These are phyloP conservation scores for Aspidiotus rigidus DNA, from an alignment of 2,888 invertebrate species.

Conservation along the genomic window DNA sequence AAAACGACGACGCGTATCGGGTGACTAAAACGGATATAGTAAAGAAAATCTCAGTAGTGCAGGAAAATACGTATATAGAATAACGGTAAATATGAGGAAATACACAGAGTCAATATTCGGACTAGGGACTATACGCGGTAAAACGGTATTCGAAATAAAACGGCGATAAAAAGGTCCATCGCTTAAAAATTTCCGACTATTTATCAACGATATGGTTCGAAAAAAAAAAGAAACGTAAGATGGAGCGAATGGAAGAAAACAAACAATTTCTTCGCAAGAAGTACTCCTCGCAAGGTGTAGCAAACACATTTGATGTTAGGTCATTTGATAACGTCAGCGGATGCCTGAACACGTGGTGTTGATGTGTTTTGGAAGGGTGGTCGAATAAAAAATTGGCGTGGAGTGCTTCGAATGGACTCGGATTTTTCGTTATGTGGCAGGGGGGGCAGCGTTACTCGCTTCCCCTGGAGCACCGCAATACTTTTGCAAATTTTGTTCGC, in stretches of 20 bases:
- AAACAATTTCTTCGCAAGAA: constrained; percentile 4
- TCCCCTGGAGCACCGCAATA: constrained; percentile 4
- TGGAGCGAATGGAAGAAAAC: neutral
- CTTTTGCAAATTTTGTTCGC: constrained; percentile 30
- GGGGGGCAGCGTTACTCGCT: neutral
- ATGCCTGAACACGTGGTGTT: constrained; percentile 33
- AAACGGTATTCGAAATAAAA: constrained; percentile 28
- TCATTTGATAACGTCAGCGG: constrained; percentile 33
- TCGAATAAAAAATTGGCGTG: constrained; percentile 32
- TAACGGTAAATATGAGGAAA: constrained; percentile 33
- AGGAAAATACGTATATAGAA: neutral
- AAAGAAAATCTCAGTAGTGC: too few species aligned
- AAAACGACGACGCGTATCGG: too few species aligned
- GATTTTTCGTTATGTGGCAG: neutral
- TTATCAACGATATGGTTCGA: constrained; percentile 24
- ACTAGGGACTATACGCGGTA: neutral
- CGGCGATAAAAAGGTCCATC: constrained; percentile 30
- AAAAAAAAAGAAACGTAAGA: neutral
- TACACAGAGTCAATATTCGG: constrained; percentile 29
- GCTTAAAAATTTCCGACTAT: constrained; percentile 31
- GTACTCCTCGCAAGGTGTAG: constrained; percentile 16
- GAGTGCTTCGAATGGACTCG: constrained; percentile 30
- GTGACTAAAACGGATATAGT: too few species aligned
- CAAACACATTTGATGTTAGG: constrained; percentile 28
- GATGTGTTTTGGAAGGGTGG: constrained; percentile 32